Evolutionary conservation across 2,797 vertebrate genomes (phyloP).

Genomic region (Typhlichthys subterraneus): DNA sequence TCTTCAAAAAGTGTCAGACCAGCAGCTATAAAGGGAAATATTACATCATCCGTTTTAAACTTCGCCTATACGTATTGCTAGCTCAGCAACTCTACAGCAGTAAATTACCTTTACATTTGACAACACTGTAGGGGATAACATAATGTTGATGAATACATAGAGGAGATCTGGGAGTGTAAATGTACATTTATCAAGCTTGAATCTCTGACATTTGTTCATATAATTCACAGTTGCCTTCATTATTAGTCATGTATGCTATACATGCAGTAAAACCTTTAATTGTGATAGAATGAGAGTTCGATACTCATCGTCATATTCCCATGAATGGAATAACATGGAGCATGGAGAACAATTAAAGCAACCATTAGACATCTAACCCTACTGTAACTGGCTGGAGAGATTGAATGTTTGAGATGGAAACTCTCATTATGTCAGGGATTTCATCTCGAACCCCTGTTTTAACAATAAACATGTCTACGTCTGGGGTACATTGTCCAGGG

Average conservation of each 20-base stretch:
- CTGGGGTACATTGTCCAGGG: constrained; percentile 6
- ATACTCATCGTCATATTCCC: constrained; percentile 23
- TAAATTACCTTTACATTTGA: constrained; percentile 49
- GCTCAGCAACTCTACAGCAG: constrained; percentile 46
- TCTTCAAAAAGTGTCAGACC: background rate
- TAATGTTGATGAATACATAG: constrained; percentile 30
- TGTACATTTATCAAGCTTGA: constrained; percentile 37
- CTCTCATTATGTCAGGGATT: constrained; percentile 8
- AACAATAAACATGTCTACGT: constrained; percentile 2
- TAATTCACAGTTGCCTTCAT: constrained; percentile 34
- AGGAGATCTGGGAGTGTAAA: constrained; percentile 26
- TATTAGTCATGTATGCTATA: constrained; percentile 19
- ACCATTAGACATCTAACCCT: constrained; percentile 36
- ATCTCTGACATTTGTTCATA: constrained; percentile 52
- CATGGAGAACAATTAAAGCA: constrained; percentile 22
- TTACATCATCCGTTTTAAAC: constrained; percentile 33
- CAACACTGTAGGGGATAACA: constrained; percentile 24
- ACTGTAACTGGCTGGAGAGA: constrained; percentile 7
- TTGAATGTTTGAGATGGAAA: background rate
- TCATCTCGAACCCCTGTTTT: constrained; percentile 13
- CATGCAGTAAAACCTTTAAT: constrained; percentile 42
- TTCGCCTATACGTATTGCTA: constrained; percentile 39
- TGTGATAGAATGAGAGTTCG: constrained; percentile 15
- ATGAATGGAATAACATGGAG: background rate
- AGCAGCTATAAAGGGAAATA: constrained; percentile 39